These are phyloP conservation scores for Pantherophis vulpinus DNA, from an alignment of 2,797 vertebrate genomes.

Conservation along the genomic window DNA sequence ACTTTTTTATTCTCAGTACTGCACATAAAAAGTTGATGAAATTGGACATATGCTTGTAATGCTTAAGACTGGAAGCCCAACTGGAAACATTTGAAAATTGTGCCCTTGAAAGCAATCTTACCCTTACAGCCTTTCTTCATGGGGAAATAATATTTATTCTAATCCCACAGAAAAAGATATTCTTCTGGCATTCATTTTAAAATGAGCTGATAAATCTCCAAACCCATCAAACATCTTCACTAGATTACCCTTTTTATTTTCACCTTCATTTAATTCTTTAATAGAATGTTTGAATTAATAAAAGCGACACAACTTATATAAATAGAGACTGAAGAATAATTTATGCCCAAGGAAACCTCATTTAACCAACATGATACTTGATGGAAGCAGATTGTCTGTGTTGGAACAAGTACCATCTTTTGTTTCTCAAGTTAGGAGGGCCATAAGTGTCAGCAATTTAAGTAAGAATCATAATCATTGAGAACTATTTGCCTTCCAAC, in stretches of 20 bases:
- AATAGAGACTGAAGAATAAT: not conserved
- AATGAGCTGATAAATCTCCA: not conserved
- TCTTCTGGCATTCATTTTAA: not conserved
- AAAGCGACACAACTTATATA: not conserved
- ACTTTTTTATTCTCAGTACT: not conserved
- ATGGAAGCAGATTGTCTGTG: not conserved
- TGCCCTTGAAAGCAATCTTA: not conserved
- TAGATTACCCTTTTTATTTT: not conserved
- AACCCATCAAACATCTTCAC: not conserved
- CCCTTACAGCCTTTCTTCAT: not conserved
- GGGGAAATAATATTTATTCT: not conserved
- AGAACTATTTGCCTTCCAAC: not conserved
- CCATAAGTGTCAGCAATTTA: not conserved
- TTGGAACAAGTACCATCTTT: not conserved
- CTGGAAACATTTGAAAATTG: not conserved
- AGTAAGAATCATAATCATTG: not conserved
- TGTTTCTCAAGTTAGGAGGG: not conserved
- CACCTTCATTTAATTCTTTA: not conserved
- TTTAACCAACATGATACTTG: not conserved
- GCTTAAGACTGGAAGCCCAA: not conserved
- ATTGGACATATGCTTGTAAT: not conserved
- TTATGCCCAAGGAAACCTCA: not conserved
- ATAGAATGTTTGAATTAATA: not conserved
- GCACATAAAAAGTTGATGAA: not conserved
- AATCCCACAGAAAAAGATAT: not conserved